Conservation (phyloP, 2,888 invertebrate species). For the Luperina nickerlii region DNA sequence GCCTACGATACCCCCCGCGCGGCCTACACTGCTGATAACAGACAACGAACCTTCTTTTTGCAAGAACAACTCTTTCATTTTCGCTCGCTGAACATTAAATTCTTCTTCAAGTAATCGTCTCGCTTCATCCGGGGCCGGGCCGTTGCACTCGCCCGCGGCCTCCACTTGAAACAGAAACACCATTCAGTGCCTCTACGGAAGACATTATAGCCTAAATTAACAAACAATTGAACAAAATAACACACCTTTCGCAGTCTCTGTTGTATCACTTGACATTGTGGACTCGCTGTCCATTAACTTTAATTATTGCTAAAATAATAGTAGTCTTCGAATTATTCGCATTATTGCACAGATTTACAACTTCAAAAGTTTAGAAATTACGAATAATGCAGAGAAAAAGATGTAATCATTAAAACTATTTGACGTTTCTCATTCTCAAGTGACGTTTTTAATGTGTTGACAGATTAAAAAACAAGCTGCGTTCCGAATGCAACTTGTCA, state of each 20-base stretch:
- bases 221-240: slow-evolving; percentile 73
- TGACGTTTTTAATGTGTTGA: slow-evolving; percentile 54
- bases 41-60: slow-evolving; percentile 96
- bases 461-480: neutral
- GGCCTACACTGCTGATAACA: slow-evolving; percentile 64
- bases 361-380: slow-evolving; percentile 51
- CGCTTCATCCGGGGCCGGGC: slow-evolving; percentile 75
- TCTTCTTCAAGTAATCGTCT: slow-evolving; percentile 93
- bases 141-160: slow-evolving; percentile 74
- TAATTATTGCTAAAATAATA: slow-evolving; percentile 51
- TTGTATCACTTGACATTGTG: slow-evolving; percentile 81
- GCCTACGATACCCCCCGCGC: slow-evolving; percentile 59
- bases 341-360: slow-evolving; percentile 62
- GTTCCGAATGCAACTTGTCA: neutral
- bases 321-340: slow-evolving; percentile 51
- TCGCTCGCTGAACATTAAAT: slow-evolving; percentile 97
- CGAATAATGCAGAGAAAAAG: slow-evolving; percentile 57
- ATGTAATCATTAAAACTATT: slow-evolving; percentile 68
- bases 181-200: slow-evolving; percentile 81
- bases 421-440: slow-evolving; percentile 65
- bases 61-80: slow-evolving; percentile 97
- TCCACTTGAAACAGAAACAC: slow-evolving; percentile 88
- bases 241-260: slow-evolving; percentile 82
- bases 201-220: slow-evolving; percentile 69
- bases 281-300: slow-evolving; percentile 46